Evolutionary conservation across 1,140 invertebrate species (phyloP), one percentile per base, ranked within the genome.

Genomic region (Galleria mellonella): DNA sequence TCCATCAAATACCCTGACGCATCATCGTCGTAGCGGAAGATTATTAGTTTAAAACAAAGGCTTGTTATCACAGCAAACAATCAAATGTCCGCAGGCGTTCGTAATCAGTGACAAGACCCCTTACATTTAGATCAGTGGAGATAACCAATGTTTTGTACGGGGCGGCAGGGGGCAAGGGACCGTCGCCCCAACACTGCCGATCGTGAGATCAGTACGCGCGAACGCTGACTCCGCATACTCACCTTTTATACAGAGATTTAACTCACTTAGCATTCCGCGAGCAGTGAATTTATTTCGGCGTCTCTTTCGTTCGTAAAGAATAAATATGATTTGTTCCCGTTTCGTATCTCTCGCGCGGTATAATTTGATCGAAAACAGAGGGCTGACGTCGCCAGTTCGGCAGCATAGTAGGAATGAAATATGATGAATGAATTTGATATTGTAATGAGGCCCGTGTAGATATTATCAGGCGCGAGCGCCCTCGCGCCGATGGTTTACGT

Each of bases 211-310:
- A 23, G 17, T n/a, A n/a, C n/a, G 17, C 17, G 17, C 17, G 17
- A 44, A 36, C 61, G 75, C 74, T 72, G 72, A 76, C 65, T 75
- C 55, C 43, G 44, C 70, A 62, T 48, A n/a, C 62, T 57, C 57
- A 83, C 78, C 78, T 78, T 83, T 76, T 83, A 83, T 78, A 74
- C 75, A 67, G 61, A 72, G 76, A 76, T 73, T 83, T 79, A 77
- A 79, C 72, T 78, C 72, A 72, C 68, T 83, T 73, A 74, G 72
- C 64, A 71, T 78, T 73, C 51, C 68, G 64, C 62, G 57, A 53
- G 62, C 69, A 73, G 71, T 66, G 75, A 77, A 70, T 75, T 70
- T 67, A 55, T 37, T 51, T 46, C 40, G 32, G 35, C 54, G 37
- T 72, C 63, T 54, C 67, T 64, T 51, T 69, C 63, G 17, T 63